phyloP scores from a whole-genome alignment of 2,888 invertebrate species.

The Aproaerema taeniolella region DNA sequence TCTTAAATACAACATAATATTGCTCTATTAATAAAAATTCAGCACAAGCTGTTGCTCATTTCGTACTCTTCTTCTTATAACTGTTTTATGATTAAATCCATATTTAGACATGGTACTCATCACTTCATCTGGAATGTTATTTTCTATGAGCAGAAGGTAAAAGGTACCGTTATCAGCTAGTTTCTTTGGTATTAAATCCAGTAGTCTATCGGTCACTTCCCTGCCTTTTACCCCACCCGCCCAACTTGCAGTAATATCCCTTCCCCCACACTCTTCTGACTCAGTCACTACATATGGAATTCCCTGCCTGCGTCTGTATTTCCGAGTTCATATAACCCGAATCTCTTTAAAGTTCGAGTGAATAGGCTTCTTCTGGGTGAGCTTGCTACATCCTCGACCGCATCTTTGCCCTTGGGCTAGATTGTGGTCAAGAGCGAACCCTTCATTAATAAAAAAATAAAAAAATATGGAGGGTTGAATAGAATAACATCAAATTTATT shows the following conservation, averaged over 20 bases:
- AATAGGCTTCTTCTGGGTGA: too few species aligned
- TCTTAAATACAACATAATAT: slow-evolving; percentile 23
- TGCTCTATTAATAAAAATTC: slow-evolving; percentile 68
- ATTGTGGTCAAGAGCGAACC: too few species aligned
- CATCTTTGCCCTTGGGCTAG: too few species aligned
- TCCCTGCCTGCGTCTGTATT: too few species aligned
- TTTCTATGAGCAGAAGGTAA: slow-evolving; percentile 92
- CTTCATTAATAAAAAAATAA: too few species aligned
- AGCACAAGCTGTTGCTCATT: slow-evolving; percentile 92
- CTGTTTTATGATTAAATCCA: slow-evolving; percentile 78
- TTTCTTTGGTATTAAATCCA: slow-evolving; percentile 82
- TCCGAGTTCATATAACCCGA: too few species aligned
- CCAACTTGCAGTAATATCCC: slow-evolving; percentile 82
- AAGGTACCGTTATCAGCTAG: slow-evolving; percentile 87
- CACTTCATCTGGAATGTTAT: slow-evolving; percentile 90
- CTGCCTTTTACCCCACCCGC: slow-evolving; percentile 87
- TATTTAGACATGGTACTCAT: slow-evolving; percentile 72
- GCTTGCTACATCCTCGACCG: too few species aligned
- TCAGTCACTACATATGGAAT: slow-evolving; percentile 97
- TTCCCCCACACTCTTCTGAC: slow-evolving; percentile 80
- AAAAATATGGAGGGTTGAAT: slow-evolving; percentile 99
- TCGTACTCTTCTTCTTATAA: slow-evolving; percentile 86
- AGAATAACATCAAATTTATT: slow-evolving; percentile 89
- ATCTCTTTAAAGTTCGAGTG: too few species aligned
- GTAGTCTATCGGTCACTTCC: slow-evolving; percentile 85